Base-by-base conservation (phyloP, 2,797 vertebrate species). In the Cirrhinus molitorella region DNA sequence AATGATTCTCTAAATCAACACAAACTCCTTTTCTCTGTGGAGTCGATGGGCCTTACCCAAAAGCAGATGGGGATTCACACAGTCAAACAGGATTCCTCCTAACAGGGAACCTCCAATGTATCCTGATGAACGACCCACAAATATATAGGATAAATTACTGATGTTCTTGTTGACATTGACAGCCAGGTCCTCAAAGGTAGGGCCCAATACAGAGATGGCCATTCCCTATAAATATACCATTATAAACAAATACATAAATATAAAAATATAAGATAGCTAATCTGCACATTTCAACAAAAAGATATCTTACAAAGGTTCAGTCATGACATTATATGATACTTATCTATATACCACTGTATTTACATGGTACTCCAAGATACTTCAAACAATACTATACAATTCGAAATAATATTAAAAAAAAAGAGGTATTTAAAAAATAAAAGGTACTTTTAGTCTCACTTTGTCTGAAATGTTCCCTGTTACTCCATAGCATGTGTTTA, bases 121-220 rank as follows among this genome's bases (percentile, higher is more conserved):
- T 21, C 98, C 98, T 0, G 89, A 81, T 0, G 98, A 96, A 0
- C 97, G 96, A 0, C 97, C 97, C 2, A 97, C 93, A 31, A 99
- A 97, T 91, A 99, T 94, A 86, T 95, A 95, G 59, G 96, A 98
- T 85, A 99, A 96, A 83, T 96, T 96, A 91, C 96, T 96, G 91
- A 99, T 95, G 89, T 96, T 94, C 88, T 91, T 93, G 57, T 95
- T 93, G 68, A 99, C 96, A 1, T 98, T 98, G 76, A 85, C 75
- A n/a, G 97, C 98, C 91, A 99, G 89, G 85, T 97, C 97, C 83
- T 94, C 95, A 75, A 99, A 96, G 0, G 97, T 99, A 12, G 98
- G 98, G 23, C 98, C 98, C 3, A 99, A 81, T 10, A 98, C 93
- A 0, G 97, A 96, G 86, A 98, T 94, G 65, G 95, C 93, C 96